These are phyloP conservation scores for Cynopterus brachyotis DNA, from an alignment of 2,113 vertebrate species.

Conservation along the genomic window DNA sequence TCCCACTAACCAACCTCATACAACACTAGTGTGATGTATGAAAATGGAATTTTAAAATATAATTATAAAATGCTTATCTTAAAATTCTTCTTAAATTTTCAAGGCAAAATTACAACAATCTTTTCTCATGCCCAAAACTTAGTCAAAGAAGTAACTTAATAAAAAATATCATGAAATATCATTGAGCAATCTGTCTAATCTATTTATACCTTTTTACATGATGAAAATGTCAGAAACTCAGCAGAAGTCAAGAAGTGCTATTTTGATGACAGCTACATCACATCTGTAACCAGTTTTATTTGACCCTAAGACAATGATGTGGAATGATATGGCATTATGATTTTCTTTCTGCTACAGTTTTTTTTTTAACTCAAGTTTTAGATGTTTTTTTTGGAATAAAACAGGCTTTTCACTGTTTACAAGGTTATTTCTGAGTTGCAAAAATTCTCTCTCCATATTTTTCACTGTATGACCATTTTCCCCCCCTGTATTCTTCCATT, in stretches of 20 bases:
- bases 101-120: neutral
- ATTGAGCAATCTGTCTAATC: neutral
- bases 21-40: neutral
- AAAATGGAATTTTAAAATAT: neutral
- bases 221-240: neutral
- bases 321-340: rapidly evolving
- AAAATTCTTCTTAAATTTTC: neutral
- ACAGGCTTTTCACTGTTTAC: neutral
- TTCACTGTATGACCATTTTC: neutral
- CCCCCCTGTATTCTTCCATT: neutral
- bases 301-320: neutral
- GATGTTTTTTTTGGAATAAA: neutral
- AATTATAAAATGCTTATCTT: neutral
- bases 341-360: neutral
- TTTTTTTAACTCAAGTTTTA: neutral
- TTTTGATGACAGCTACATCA: neutral
- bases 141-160: neutral
- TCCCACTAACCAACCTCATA: neutral
- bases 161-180: neutral
- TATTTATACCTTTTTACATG: neutral
- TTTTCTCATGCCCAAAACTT: neutral
- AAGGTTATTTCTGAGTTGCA: neutral
- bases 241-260: neutral
- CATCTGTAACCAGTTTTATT: neutral
- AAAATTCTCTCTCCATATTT: neutral